These are phyloP conservation scores for Eulemur rubriventer DNA, from an alignment of 2,797 vertebrate species.

Conservation along the genomic window DNA sequence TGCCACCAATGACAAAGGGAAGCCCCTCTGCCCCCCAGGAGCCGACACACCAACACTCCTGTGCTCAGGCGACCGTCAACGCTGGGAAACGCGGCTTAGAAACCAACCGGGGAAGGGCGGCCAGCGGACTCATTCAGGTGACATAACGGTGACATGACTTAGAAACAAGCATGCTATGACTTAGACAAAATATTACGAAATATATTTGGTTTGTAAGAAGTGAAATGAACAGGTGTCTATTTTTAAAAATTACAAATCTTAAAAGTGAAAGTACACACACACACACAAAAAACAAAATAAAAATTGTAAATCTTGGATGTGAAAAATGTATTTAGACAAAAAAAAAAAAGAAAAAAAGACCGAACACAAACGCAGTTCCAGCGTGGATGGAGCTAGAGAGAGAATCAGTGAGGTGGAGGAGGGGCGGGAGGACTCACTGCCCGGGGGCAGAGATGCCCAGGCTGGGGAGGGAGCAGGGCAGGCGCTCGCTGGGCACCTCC, in stretches of 20 bases:
- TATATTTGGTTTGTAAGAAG: not conserved
- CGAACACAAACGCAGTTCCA: not conserved
- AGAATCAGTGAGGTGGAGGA: not conserved
- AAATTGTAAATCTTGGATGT: not conserved
- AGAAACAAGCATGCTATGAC: not conserved
- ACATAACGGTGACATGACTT: not conserved
- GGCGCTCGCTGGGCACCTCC: not conserved
- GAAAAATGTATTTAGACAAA: not conserved
- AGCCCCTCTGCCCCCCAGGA: not conserved
- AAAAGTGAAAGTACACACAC: not conserved
- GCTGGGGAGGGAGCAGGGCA: too few species aligned
- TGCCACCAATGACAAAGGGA: fast-evolving
- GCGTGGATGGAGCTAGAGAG: not conserved
- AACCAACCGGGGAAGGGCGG: not conserved
- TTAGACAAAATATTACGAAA: not conserved
- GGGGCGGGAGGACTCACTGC: not conserved
- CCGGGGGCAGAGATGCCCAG: not conserved
- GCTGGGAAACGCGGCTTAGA: not conserved
- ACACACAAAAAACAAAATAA: not conserved
- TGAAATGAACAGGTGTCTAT: not conserved
- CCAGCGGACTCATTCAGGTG: not conserved
- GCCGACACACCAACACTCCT: fast-evolving
- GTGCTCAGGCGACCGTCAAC: fast-evolving
- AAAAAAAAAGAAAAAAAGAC: too few species aligned
- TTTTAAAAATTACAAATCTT: constrained; percentile 22